Evolutionary conservation across 2,888 invertebrate genomes (phyloP).

Genomic region (Lissonota sp.): DNA sequence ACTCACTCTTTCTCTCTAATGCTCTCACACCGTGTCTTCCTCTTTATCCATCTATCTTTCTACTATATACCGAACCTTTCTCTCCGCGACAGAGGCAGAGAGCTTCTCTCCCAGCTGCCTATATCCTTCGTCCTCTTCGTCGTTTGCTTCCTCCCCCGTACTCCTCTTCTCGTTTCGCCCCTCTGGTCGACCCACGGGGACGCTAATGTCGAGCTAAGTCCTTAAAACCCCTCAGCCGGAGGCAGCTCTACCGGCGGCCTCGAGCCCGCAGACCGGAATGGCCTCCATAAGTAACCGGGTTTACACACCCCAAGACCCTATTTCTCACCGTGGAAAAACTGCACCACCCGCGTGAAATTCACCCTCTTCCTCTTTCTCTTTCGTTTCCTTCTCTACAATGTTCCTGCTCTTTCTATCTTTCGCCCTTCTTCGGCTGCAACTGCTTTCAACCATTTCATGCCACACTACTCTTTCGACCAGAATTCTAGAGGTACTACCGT

Average conservation of each 20-base stretch:
- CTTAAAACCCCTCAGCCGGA: conserved; percentile 81
- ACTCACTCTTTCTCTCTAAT: conserved; percentile 56
- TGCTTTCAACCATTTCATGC: conserved; percentile 56
- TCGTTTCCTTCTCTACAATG: conserved; percentile 40
- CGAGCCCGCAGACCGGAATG: conserved; percentile 81
- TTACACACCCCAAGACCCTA: conserved; percentile 83
- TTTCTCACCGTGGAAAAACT: conserved; percentile 82
- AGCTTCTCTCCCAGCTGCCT: conserved; percentile 52
- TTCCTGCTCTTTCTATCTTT: conserved; percentile 52
- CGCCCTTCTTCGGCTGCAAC: conserved; percentile 60
- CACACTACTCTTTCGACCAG: conserved; percentile 45
- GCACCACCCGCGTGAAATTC: conserved; percentile 71
- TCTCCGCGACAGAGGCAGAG: conserved; percentile 58
- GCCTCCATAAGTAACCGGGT: conserved; percentile 83
- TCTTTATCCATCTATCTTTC: conserved; percentile 57
- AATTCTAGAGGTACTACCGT: conserved; percentile 61
- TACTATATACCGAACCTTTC: conserved; percentile 51
- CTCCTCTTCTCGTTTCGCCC: conserved; percentile 64
- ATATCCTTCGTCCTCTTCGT: conserved; percentile 64
- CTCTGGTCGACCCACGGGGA: conserved; percentile 75
- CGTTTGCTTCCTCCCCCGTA: conserved; percentile 58
- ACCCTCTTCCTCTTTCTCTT: conserved; percentile 32
- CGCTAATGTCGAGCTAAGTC: conserved; percentile 83
- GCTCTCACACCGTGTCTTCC: conserved; percentile 40
- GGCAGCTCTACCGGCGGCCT: conserved; percentile 68